A percentile compares a stretch with the other conserved stretches of the same genome.
phyloP scores from a whole-genome alignment of 35 echinoderm and acorn worm species.

The Diadema setosum region DNA sequence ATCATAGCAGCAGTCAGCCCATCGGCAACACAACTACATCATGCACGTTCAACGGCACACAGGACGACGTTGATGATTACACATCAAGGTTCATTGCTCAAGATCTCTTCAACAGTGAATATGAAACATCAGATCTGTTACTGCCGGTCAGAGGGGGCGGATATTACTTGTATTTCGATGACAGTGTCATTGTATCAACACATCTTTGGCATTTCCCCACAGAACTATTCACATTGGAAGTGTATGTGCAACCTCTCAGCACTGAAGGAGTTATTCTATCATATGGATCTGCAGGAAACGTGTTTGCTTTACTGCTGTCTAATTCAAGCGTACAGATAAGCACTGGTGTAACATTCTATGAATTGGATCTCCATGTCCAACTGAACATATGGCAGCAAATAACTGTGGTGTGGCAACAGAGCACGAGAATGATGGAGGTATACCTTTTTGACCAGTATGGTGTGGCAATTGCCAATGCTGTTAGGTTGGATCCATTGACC shows the following conservation, averaged over 20 bases:
- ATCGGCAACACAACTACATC: background rate
- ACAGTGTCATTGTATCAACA: slow-evolving; percentile 42
- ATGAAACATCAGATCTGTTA: slow-evolving; percentile 13
- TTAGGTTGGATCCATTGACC: background rate
- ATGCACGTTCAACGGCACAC: slow-evolving; percentile 3
- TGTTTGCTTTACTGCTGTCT: slow-evolving; percentile 39
- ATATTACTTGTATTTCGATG: slow-evolving; percentile 48
- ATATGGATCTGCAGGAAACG: slow-evolving; percentile 17
- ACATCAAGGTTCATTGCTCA: background rate
- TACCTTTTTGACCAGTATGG: slow-evolving; percentile 67
- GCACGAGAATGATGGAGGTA: slow-evolving; percentile 60
- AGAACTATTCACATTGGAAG: slow-evolving; percentile 59
- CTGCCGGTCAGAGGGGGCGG: slow-evolving; percentile 48
- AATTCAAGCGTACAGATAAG: slow-evolving; percentile 18
- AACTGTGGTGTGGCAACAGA: slow-evolving; percentile 71
- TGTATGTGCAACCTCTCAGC: slow-evolving; percentile 8
- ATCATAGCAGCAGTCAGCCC: background rate
- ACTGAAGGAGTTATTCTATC: slow-evolving; percentile 65
- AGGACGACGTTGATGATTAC: slow-evolving; percentile 45
- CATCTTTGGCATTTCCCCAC: slow-evolving; percentile 14
- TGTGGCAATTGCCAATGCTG: slow-evolving; percentile 46
- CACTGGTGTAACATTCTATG: background rate
- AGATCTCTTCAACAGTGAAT: background rate
- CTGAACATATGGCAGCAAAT: slow-evolving; percentile 55
- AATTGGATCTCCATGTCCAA: slow-evolving; percentile 12